Percentiles rank a stretch among this genome's conserved stretches.
These are phyloP conservation scores for Tipula unca DNA, from an alignment of 2,888 invertebrate genomes.

Conservation along the genomic window DNA sequence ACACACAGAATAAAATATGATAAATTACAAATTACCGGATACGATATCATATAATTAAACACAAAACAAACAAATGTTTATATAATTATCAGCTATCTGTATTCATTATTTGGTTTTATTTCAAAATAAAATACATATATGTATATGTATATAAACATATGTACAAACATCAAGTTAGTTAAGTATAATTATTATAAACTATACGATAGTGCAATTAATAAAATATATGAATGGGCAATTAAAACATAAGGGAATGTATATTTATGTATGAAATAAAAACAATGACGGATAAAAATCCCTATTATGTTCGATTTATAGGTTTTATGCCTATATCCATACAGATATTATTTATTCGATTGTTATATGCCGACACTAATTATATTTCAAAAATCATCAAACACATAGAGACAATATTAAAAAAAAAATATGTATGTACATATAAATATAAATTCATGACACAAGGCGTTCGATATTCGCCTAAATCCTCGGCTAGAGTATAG, in stretches of 20 bases:
- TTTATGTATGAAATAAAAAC: neutral
- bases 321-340: neutral
- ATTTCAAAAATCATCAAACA: neutral
- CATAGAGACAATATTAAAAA: neutral
- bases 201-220: neutral
- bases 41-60: neutral
- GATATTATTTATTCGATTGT: neutral
- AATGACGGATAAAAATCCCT: neutral
- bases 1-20: neutral
- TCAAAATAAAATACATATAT: neutral
- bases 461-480: neutral
- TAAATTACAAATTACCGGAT: neutral
- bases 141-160: too few relatives aligned
- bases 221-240: neutral
- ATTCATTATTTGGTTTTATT: neutral
- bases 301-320: neutral
- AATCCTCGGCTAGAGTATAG: neutral
- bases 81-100: neutral
- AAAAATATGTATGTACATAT: neutral
- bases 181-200: neutral
- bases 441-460: neutral
- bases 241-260: neutral
- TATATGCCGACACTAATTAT: neutral
- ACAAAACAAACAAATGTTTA: neutral
- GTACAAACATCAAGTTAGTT: neutral